A percentile compares a stretch with the other conserved stretches of the same genome.
phyloP scores from a whole-genome alignment of 2,113 vertebrate species.

The Mormoops blainvillei region DNA sequence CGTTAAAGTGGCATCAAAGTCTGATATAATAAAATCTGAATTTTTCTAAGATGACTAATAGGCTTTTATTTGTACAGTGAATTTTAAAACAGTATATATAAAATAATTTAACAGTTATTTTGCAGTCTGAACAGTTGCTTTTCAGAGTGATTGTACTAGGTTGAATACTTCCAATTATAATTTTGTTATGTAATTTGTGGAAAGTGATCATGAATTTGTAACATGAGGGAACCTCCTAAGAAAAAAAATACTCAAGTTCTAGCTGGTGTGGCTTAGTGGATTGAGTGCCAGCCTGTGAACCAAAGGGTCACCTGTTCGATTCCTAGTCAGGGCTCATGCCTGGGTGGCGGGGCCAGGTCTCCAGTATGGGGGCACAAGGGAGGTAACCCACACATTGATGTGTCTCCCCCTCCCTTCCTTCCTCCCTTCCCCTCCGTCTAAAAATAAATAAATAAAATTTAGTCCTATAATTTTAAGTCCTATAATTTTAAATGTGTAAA shows the following conservation, averaged over 20 bases:
- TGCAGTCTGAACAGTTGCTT: not conserved
- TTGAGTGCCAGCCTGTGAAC: too few relatives aligned
- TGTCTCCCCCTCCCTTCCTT: too few relatives aligned
- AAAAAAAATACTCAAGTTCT: not conserved
- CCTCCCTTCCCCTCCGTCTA: too few relatives aligned
- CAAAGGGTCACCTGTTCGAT: too few relatives aligned
- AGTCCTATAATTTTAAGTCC: not conserved
- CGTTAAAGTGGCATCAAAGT: not conserved
- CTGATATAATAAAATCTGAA: not conserved
- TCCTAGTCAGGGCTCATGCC: too few relatives aligned
- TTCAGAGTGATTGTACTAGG: not conserved
- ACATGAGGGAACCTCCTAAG: not conserved
- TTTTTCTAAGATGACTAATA: not conserved
- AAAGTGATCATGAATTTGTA: not conserved
- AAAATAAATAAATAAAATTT: too few relatives aligned
- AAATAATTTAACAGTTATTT: not conserved
- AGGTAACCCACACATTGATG: too few relatives aligned
- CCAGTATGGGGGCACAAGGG: too few relatives aligned
- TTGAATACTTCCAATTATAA: not conserved
- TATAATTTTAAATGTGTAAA: not conserved
- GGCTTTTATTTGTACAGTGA: not conserved
- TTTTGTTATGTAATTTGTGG: not conserved
- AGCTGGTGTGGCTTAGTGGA: too few relatives aligned
- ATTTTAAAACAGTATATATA: not conserved
- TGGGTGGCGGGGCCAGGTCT: too few relatives aligned